Base-by-base conservation (phyloP, 2,113 vertebrate genomes). In the Prietella phreatophila region DNA sequence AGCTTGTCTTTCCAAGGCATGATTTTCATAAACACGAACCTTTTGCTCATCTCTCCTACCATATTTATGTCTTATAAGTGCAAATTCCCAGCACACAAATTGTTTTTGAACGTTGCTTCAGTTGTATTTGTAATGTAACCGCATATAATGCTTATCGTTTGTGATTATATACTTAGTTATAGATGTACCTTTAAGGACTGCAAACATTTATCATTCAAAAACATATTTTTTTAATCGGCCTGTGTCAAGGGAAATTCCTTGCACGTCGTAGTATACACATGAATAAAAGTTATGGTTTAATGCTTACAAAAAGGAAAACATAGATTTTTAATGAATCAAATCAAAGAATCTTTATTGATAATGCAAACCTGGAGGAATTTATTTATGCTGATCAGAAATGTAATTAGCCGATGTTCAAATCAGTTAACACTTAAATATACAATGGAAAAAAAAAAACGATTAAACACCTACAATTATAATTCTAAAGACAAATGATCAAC, bases 1-100 rank as follows among this genome's bases (percentile, higher is more conserved):
- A 33, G 53, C 78, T 81, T 58, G 78, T 33, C n/a, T 56, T 81
- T 81, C 53, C 3, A 33, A 58, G 78, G 50, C 78, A 33, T 81
- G 33, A 81, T 81, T 81, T 81, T 58, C 53, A 58, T 81, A 81
- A 58, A 81, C 53, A 81, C 1, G 3, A 53, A 81, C 78, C 53
- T 58, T 58, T 81, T 81, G 78, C n/a, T 36, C 78, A 58, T 55
- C 78, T 56, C 30, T 36, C 17, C 17, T 20, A 33, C 17, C 22
- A 9, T 11, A 56, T 56, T 81, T 33, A 56, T 78, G 75, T 50
- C 42, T 11, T 78, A 15, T 50, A 53, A 58, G 50, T 81, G 53
- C 53, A 56, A 81, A 81, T 33, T 22, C n/a, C 3, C 17, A 33
- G 53, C 5, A 4, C n/a, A 4, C 2, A 56, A 33, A 15, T 17